Base-by-base conservation (phyloP, 2,888 invertebrate genomes). In the Drosophila prolongata region DNA sequence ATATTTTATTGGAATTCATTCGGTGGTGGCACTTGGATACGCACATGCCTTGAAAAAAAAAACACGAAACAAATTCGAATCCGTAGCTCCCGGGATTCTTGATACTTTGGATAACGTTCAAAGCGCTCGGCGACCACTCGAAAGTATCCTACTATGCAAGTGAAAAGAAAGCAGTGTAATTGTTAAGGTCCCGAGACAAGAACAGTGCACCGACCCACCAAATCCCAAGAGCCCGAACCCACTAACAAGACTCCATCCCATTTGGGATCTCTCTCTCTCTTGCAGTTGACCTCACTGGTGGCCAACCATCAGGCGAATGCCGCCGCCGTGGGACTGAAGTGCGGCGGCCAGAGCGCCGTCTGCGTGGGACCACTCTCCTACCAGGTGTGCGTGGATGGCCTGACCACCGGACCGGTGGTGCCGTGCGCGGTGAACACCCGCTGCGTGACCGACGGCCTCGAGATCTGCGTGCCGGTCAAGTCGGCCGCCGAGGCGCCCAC, bases 331-430 rank as follows among this genome's bases (percentile, higher is more conserved):
- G 80, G 67, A 40, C 68, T 89, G 35, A 80, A 84, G 46, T 92
- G 92, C 55, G 78, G 84, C 73, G 92, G 91, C 4, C 88, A 86
- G 56, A 35, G 64, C 11, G 83, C 89, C 3, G 83, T 90, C 4
- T 92, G 92, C 64, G 90, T 91, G 13, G 91, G 91, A n/a, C 89
- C 90, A 0, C 67, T 89, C 0, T 87, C 79, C 60, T 91, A 89
- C 56, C 87, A 90, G 53, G 27, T 50, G 1, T 92, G 92, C 58
- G 37, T 62, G 2, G 53, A 68, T 0, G 80, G 85, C 70, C 65
- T 80, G 35, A 85, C 91, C 1, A 43, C 56, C 3, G 90, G 89
- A 8, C 46, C 35, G 2, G 75, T 87, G 6, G 70, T 77, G 16
- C 30, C 58, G 0, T 92, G 92, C 61, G 80, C 85, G 1, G 10